Percentiles rank a stretch among this genome's conserved stretches.
phyloP scores from a whole-genome alignment of 2,797 vertebrate species.

The Rhinoraja longicauda region DNA sequence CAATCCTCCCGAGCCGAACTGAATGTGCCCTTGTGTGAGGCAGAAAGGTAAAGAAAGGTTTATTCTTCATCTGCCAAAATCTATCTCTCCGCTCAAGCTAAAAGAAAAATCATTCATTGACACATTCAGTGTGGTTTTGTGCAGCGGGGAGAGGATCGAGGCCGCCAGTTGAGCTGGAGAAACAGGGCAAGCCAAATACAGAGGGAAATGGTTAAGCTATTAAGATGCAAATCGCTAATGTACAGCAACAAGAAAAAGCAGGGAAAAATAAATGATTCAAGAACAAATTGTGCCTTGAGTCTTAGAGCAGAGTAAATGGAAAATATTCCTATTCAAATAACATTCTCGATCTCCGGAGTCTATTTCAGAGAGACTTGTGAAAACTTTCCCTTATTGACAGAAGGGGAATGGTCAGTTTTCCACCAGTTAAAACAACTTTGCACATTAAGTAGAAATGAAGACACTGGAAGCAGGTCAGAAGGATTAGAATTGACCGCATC shows the following conservation, averaged over 20 bases:
- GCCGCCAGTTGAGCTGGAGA: background rate
- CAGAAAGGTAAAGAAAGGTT: conserved; percentile 3
- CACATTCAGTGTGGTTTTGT: background rate
- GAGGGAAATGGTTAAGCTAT: conserved; percentile 33
- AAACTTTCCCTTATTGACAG: conserved; percentile 28
- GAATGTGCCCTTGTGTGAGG: background rate
- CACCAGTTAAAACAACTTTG: conserved; percentile 3
- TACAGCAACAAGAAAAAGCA: conserved; percentile 10
- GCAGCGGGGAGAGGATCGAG: background rate
- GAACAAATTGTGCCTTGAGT: conserved; percentile 32
- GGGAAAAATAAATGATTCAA: conserved; percentile 26
- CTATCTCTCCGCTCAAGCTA: background rate
- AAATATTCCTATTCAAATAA: conserved; percentile 29
- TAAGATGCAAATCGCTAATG: conserved; percentile 9
- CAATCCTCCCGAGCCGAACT: background rate
- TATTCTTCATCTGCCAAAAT: conserved; percentile 30
- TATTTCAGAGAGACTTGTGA: conserved; percentile 8
- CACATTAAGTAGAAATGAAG: background rate
- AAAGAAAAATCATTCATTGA: background rate
- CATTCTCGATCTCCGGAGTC: conserved; percentile 18
- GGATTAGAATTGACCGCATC: background rate
- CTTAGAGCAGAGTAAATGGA: conserved; percentile 23
- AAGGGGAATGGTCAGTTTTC: conserved; percentile 12
- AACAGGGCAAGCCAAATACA: background rate
- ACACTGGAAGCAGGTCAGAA: background rate